Base-by-base conservation (phyloP, 2,797 vertebrate species). In the Hapalemur alaotrensis region DNA sequence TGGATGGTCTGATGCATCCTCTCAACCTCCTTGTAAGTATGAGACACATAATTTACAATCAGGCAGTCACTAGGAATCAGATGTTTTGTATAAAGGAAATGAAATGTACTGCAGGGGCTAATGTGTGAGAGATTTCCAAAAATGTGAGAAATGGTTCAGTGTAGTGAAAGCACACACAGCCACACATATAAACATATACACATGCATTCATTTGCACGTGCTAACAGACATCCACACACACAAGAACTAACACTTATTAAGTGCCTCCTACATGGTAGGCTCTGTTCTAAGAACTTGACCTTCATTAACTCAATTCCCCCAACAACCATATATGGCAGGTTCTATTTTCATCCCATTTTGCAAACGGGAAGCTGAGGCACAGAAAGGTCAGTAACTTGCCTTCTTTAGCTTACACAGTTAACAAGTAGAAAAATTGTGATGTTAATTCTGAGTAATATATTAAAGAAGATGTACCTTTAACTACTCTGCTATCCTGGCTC, bases 11-110 rank as follows among this genome's bases (percentile, higher is more conserved):
- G 48, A 82, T 65, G 38, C 43, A 25, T 41, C 43, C 35, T 85
- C 20, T 96, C 28, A 76, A 70, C 76, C 28, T 48, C 63, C 52
- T 83, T n/a, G 73, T 59, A 91, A 93, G 70, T 91, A 96, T 1
- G 95, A 12, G 70, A n/a, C 17, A 52, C 25, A 23, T 93, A 87
- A 90, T 30, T 95, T 92, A 76, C 35, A 12, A 59, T 63, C 89
- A 95, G 75, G 73, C 81, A 67, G 84, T 5, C 2, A 69, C 48
- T 38, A 93, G 48, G 93, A 41, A 97, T 94, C 76, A 89, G 35
- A 11, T 96, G 13, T 59, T 98, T 50, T 18, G 8, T 73, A n/a
- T 43, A 17, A 69, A 43, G 67, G 28, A 91, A 96, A 91, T 70
- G 15, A 59, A 75, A 75, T 87, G 30, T 79, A 82, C 63, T 96